A percentile compares a stretch with the other conserved stretches of the same genome.
These are phyloP conservation scores for Trissonchulus latispiculum DNA, from an alignment of 2,888 invertebrate genomes.

Conservation along the genomic window DNA sequence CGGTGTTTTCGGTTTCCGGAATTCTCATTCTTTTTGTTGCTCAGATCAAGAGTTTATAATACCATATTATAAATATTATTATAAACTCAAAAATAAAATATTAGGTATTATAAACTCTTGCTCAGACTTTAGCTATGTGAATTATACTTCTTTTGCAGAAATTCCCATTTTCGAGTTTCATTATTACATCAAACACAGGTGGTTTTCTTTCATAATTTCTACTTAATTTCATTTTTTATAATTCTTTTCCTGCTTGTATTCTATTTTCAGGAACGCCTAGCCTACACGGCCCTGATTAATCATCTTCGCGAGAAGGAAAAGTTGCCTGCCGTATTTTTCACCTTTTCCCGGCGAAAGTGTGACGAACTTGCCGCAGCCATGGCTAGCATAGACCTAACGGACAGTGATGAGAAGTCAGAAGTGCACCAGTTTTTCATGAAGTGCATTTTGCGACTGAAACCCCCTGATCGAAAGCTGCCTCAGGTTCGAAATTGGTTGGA, in stretches of 20 bases:
- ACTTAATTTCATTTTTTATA: not conserved
- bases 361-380: conserved; percentile 59
- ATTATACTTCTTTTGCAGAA: no score
- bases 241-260: no score
- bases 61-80: no score
- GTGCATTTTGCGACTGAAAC: conserved; percentile 69
- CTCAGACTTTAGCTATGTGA: no score
- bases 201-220: not conserved
- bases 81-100: no score
- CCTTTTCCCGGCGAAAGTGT: conserved; percentile 72
- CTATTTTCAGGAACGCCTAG: conserved; percentile 60
- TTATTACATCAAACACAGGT: no score
- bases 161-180: no score
- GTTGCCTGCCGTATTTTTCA: conserved; percentile 86
- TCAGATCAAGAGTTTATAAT: no score
- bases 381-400: conserved; percentile 62
- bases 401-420: conserved; percentile 65
- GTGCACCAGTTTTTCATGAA: conserved; percentile 75
- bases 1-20: no score
- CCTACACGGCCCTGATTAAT: conserved; percentile 70
- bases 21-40: no score
- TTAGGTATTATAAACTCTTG: no score
- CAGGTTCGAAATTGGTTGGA: conserved; percentile 56
- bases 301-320: conserved; percentile 69
- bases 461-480: conserved; percentile 73